These are phyloP conservation scores for Plecturocebus donacophilus DNA, from an alignment of 2,113 vertebrate genomes.

Conservation along the genomic window DNA sequence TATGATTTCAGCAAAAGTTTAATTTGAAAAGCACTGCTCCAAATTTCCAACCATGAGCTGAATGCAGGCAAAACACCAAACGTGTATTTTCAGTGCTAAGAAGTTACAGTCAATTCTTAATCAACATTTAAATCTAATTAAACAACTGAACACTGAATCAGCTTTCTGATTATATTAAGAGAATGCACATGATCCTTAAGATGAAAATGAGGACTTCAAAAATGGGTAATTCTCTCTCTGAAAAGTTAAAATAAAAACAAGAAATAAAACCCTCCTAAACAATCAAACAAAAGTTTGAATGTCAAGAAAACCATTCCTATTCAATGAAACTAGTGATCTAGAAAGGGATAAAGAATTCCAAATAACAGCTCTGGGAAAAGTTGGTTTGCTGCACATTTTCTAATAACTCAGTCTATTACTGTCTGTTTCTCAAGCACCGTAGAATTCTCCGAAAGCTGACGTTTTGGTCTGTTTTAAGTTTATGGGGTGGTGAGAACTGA, in stretches of 20 bases:
- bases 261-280: background rate
- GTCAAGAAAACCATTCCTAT: constrained; percentile 13
- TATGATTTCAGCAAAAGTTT: constrained; percentile 42
- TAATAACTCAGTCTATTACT: constrained; percentile 71
- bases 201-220: background rate
- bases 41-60: constrained; percentile 9
- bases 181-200: background rate
- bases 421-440: constrained; percentile 67
- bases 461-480: constrained; percentile 52
- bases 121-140: background rate
- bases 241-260: background rate
- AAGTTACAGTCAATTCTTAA: constrained; percentile 2
- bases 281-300: background rate
- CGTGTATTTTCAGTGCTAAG: background rate
- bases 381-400: constrained; percentile 82
- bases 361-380: constrained; percentile 11
- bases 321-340: background rate
- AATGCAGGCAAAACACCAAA: background rate
- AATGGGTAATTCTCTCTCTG: background rate
- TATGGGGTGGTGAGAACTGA: constrained; percentile 5
- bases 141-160: background rate
- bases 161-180: constrained; percentile 46
- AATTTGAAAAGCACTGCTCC: constrained; percentile 19
- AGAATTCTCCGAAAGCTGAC: constrained; percentile 67
- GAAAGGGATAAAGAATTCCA: background rate